These are phyloP conservation scores for Octonoba sinensis DNA, from an alignment of 2,888 invertebrate species.

Conservation along the genomic window DNA sequence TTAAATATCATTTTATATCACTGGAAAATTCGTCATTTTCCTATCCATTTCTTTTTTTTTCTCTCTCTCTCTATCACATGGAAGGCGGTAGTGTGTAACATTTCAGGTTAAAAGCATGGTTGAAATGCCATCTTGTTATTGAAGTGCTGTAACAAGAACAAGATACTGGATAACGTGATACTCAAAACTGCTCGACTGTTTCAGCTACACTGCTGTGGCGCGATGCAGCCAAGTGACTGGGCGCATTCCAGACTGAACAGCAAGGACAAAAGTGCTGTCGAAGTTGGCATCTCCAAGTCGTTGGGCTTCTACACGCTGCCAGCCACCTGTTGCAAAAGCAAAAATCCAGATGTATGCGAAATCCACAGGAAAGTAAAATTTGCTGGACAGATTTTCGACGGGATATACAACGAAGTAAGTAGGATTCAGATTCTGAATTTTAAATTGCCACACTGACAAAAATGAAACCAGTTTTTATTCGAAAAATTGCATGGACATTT, in stretches of 20 bases:
- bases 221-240: slow-evolving; percentile 81
- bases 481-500: too few species aligned
- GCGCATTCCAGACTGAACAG: slow-evolving; percentile 66
- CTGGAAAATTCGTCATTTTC: too few species aligned
- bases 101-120: too few species aligned
- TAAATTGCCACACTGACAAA: too few species aligned
- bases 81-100: too few species aligned
- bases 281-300: slow-evolving; percentile 52
- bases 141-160: too few species aligned
- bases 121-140: too few species aligned
- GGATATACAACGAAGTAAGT: slow-evolving; percentile 50
- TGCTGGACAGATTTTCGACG: slow-evolving; percentile 51
- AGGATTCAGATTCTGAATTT: background rate
- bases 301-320: slow-evolving; percentile 76
- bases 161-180: too few species aligned
- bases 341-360: slow-evolving; percentile 64
- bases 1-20: too few species aligned
- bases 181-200: slow-evolving; percentile 58
- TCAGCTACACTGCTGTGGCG: slow-evolving; percentile 84
- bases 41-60: too few species aligned
- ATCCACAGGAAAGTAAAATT: slow-evolving; percentile 49
- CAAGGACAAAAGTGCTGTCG: slow-evolving; percentile 41
- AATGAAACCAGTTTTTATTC: too few species aligned
- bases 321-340: slow-evolving; percentile 76
- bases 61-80: too few species aligned